Conservation (phyloP, 30 jellyfish, hydroid and myxozoan genomes). For the Catostylus mosaicus region DNA sequence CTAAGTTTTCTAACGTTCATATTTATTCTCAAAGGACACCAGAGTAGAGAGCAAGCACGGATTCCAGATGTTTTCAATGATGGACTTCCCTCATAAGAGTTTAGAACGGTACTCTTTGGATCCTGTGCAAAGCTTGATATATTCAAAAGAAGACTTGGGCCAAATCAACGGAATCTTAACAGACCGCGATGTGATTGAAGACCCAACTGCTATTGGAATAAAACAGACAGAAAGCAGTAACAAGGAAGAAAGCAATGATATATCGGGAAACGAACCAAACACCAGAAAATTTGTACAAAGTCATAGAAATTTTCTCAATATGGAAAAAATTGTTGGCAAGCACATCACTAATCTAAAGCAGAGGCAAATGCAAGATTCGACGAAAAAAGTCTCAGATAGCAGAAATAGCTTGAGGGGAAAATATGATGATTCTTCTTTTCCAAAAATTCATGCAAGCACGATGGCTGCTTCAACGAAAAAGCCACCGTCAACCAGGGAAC, state of each 20-base stretch:
- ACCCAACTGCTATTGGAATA: not conserved
- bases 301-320: not conserved
- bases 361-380: not conserved
- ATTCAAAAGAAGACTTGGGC: slow-evolving; percentile 54
- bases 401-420: not conserved
- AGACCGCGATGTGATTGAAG: slow-evolving; percentile 61
- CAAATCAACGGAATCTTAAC: slow-evolving; percentile 63
- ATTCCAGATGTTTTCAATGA: slow-evolving; percentile 65
- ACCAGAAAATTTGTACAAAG: not conserved
- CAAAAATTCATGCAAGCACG: too few species aligned
- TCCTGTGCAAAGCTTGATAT: slow-evolving; percentile 51
- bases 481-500: too few species aligned
- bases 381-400: not conserved
- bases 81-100: slow-evolving; percentile 56
- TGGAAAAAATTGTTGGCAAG: not conserved
- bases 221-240: not conserved
- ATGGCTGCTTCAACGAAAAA: too few species aligned
- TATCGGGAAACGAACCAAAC: not conserved
- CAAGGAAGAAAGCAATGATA: not conserved
- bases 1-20: too few species aligned
- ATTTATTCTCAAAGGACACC: slow-evolving; percentile 1
- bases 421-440: not conserved
- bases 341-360: not conserved
- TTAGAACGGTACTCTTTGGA: slow-evolving; percentile 40
- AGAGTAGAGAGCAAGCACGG: slow-evolving; percentile 13